Base-by-base conservation (phyloP, 2,113 vertebrate genomes). In the Piaya cayana region DNA sequence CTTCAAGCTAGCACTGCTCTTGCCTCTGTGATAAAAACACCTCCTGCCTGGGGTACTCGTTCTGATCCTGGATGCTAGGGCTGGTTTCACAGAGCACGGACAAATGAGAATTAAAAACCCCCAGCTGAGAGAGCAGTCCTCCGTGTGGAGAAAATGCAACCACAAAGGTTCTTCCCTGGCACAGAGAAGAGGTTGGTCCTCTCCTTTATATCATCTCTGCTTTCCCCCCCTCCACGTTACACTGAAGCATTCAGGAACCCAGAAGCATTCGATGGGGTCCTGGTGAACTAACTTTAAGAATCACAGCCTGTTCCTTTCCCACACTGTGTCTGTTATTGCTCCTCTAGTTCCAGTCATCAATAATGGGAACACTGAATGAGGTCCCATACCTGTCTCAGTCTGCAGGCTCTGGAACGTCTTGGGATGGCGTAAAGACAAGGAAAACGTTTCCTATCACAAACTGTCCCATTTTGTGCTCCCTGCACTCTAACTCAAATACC, bases 211-310 rank as follows among this genome's bases (percentile, higher is more conserved):
- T 29, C 11, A 30, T 29, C 19, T 27, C 67, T 52, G 21, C 25
- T 68, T 67, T 21, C 8, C 6, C 9, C 6, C 21, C n/a, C 2
- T 0, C 25, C 23, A 4, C 12, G 12, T 39, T 27, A 52, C 12
- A 36, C 2, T 15, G 12, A 32, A 32, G 20, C 5, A 13, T 58
- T 63, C 25, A 36, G 27, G 26, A 69, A 69, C 14, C 22, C 63
- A 42, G 1, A 47, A 43, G 20, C 4, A 29, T 53, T 58, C 36
- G 36, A 47, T 37, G 12, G 27, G 3, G 14, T 76, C 76, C 68
- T 65, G 56, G 20, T 22, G 30, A 64, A 18, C 30, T 56, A 70
- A 12, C 21, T 37, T 5, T 27, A 37, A 65, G 52, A 86, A 45
- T 30, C 12, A 6, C 6, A 23, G 10, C 21, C 75, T 64, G 8